Base-by-base conservation (phyloP, 2,113 vertebrate genomes). In the Gymnarchus niloticus region DNA sequence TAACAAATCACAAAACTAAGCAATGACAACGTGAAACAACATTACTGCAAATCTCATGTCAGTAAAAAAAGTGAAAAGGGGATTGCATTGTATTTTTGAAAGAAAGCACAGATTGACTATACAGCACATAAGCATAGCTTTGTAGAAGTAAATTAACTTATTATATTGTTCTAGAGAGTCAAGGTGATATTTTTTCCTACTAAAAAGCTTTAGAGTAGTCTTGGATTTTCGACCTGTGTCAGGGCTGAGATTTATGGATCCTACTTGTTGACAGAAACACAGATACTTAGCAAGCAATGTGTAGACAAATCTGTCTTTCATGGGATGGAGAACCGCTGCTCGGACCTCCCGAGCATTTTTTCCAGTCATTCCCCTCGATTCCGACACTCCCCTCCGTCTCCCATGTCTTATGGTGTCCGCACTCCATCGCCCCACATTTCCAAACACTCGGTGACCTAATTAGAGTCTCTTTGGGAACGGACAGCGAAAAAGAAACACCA, bases 211-310 rank as follows among this genome's bases (percentile, higher is more conserved):
- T 10, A 56, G 10, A 82, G 56, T 19, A 56, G 6, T 49, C 56
- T 65, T 41, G 57, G 73, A 78, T 5, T 65, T 57, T 23, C 37
- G n/a, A 69, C 83, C 25, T 44, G 14, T 54, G 41, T 10, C 14
- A 59, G 28, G 46, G 52, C 51, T 56, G 37, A 81, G 23, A n/a
- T 23, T 12, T 82, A n/a, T 81, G 28, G 52, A 48, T 44, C 48
- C 46, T 73, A n/a, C 19, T 83, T 80, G 21, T 25, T 85, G 23
- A 85, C 80, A n/a, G n/a, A 28, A 81, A 85, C n/a, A 48, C 76
- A 85, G 86, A 81, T 46, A 46, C 10, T 46, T 78, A 44, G n/a
- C 7, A 33, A 86, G 28, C 25, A 17, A 69, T 76, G 49, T 84
- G 25, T 46, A 48, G 85, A 86, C 76, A 56, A 69, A 73, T 69